Percentiles rank a stretch among this genome's conserved stretches.
phyloP scores from a whole-genome alignment of 2,888 invertebrate species.

The Rhamnusium bicolor region DNA sequence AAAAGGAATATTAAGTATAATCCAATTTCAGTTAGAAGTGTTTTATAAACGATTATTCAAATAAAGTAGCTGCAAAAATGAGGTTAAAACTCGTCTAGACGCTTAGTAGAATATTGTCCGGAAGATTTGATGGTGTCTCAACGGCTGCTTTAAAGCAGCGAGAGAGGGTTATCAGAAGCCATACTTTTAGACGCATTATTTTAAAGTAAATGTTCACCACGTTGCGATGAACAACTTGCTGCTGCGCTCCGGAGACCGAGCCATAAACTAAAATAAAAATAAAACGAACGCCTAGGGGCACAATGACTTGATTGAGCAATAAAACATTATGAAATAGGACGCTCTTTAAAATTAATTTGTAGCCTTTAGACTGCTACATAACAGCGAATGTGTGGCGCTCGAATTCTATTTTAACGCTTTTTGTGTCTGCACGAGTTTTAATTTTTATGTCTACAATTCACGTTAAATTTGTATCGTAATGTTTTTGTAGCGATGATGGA shows the following conservation, averaged over 20 bases:
- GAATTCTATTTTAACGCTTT: not conserved
- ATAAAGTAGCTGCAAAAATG: not conserved
- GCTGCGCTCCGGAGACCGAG: constrained; percentile 17
- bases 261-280: not conserved
- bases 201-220: not conserved
- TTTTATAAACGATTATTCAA: not conserved
- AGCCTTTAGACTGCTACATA: not conserved
- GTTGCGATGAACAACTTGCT: constrained; percentile 15
- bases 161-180: not conserved
- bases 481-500: not conserved
- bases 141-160: not conserved
- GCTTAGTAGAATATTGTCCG: not conserved
- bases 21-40: too few relatives aligned
- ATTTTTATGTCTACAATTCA: not conserved
- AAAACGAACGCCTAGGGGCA: not conserved
- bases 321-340: constrained; percentile 12
- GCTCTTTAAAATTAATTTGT: not conserved
- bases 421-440: not conserved
- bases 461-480: not conserved
- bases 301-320: constrained; percentile 10
- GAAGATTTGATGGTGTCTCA: constrained; percentile 2
- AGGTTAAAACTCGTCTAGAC: not conserved
- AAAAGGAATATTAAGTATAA: too few relatives aligned
- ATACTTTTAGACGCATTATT: not conserved
- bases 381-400: not conserved